phyloP scores from a whole-genome alignment of 2,113 vertebrate species.

The Oryzias javanicus region DNA sequence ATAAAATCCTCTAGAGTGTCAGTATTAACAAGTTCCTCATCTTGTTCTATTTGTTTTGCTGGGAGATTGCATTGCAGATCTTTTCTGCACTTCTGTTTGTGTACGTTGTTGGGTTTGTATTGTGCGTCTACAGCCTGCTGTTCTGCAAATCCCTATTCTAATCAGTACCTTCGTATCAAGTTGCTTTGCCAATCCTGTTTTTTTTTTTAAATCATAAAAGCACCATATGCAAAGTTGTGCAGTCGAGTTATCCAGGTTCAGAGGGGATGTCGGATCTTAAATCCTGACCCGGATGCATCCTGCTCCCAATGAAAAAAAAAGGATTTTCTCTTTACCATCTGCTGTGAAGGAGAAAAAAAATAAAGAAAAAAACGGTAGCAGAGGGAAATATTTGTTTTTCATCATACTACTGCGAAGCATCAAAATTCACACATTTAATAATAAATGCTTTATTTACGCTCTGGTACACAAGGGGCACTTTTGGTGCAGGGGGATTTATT shows the following conservation, averaged over 20 bases:
- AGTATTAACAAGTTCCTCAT: conserved; percentile 20
- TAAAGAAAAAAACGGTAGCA: conserved; percentile 21
- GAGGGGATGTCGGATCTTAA: conserved; percentile 64
- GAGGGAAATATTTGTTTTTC: conserved; percentile 48
- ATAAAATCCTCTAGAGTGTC: conserved; percentile 17
- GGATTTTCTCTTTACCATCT: conserved; percentile 72
- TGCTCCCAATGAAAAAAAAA: conserved; percentile 55
- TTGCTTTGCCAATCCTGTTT: conserved; percentile 60
- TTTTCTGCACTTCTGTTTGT: conserved; percentile 13
- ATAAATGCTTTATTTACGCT: conserved; percentile 35
- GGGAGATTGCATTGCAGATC: conserved; percentile 3
- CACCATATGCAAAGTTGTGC: conserved; percentile 47
- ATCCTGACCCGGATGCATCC: conserved; percentile 59
- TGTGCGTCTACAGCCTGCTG: conserved; percentile 37
- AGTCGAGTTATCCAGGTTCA: conserved; percentile 55
- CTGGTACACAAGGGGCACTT: conserved; percentile 10
- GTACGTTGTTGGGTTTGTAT: conserved; percentile 18
- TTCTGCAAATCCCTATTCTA: conserved; percentile 57
- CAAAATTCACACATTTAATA: conserved; percentile 36
- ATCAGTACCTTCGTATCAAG: conserved; percentile 56
- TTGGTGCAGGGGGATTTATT: not conserved
- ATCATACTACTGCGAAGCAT: conserved; percentile 64
- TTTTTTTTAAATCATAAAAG: conserved; percentile 44
- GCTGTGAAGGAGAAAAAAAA: conserved; percentile 30
- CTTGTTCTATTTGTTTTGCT: not conserved